Percentiles rank a stretch among this genome's conserved stretches.
These are phyloP conservation scores for Pangasius mekongensis DNA, from an alignment of 2,797 vertebrate species.

Conservation along the genomic window DNA sequence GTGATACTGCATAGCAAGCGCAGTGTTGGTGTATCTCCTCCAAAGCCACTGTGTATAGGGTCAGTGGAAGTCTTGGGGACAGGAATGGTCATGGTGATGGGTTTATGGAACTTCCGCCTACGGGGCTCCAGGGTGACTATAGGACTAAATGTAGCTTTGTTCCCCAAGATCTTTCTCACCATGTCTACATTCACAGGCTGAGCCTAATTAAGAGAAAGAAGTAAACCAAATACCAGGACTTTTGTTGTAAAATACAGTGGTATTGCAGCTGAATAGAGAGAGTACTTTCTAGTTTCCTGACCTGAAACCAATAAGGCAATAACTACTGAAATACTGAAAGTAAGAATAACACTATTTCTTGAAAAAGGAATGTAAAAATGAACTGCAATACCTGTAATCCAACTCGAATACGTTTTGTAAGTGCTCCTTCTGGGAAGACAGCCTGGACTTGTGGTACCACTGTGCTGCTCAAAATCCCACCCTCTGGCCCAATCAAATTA, in stretches of 20 bases:
- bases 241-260: background rate
- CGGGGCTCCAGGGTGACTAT: conserved; percentile 97
- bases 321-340: background rate
- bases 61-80: conserved; percentile 89
- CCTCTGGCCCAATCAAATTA: conserved; percentile 94
- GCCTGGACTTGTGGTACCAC: conserved; percentile 96
- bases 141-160: conserved; percentile 95
- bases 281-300: background rate
- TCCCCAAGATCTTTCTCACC: conserved; percentile 92
- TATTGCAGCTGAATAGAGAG: background rate
- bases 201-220: conserved; percentile 73
- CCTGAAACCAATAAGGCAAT: background rate
- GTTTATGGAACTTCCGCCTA: conserved; percentile 97
- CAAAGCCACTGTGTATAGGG: conserved; percentile 84
- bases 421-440: conserved; percentile 94
- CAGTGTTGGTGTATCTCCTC: conserved; percentile 89
- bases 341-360: background rate
- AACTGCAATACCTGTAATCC: conserved; percentile 87
- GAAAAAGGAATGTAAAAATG: background rate
- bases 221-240: background rate
- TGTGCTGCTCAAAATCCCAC: conserved; percentile 93
- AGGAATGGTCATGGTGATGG: conserved; percentile 98
- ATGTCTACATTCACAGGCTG: conserved; percentile 88
- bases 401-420: conserved; percentile 95
- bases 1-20: conserved; percentile 97